Base-by-base conservation (phyloP, 2,888 invertebrate species). In the Tipula confusa region DNA sequence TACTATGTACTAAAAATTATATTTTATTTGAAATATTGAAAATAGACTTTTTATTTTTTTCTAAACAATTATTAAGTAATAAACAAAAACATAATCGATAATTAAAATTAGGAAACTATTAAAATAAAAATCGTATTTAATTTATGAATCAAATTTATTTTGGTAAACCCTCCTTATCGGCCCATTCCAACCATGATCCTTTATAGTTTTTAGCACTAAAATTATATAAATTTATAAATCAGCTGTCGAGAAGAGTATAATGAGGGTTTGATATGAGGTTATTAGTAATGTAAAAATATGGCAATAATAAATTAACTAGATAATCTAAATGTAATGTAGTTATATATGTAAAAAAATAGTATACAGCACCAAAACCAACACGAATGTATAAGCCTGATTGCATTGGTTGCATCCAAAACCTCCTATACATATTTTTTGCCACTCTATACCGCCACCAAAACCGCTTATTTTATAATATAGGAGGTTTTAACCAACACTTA, bases 141-240 rank as follows among this genome's bases (percentile, higher is more conserved):
- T 9, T 1, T 3, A 64, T 43, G 24, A 64, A 64, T 9, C 9
- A 64, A 64, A 29, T 29, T 83, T 83, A 83, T 48, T 83, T 83
- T n/a, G 83, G 43, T 48, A 83, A 28, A 81, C 87, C 86, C 85
- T 89, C 86, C 82, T 88, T 88, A 82, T 87, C 84, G 28, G 87
- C 87, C 89, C 89, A 90, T 85, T 90, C 90, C 1, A 87, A 87
- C 90, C 90, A 90, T 1, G 89, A 89, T 80, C 90, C 90, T 29
- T 87, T 86, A 85, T 89, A 90, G 2, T 87, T 84, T 83, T 89
- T 89, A 11, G 87, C 87, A 83, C 89, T 89, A 84, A 79, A 86
- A 85, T 43, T 82, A 80, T 24, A 64, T 2, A 64, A 64, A 64
- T 64, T 64, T 24, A 64, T 64, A 64, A 24, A 24, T 64, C 6